Base-by-base conservation (phyloP, 2,797 vertebrate species). In the Poecilia gillii region DNA sequence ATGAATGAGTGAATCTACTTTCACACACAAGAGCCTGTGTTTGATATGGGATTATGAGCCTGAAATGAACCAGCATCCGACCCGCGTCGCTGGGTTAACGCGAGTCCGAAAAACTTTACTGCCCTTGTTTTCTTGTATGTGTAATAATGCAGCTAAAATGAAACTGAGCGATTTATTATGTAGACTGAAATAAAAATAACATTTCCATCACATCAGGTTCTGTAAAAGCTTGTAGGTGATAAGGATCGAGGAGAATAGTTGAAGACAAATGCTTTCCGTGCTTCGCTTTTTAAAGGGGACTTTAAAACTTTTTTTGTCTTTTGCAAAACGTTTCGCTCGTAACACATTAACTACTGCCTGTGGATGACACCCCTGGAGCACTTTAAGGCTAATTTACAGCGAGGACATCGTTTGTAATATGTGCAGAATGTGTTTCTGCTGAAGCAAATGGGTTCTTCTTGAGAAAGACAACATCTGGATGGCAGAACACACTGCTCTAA, bases 1-100 rank as follows among this genome's bases (percentile, higher is more conserved):
- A 55, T 82, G 75, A 82, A 73, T 72, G 77, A 80, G 80, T 75
- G 41, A 78, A 75, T 87, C 78, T 66, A 75, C 82, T 81, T 84
- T 84, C 76, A 81, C 74, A 84, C 78, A 88, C 72, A 80, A 71
- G 49, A 49, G 49, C 33, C 45, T 5, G 43, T 43, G 81, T 79
- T 81, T 74, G 73, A 79, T 82, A 78, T 6, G 25, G 73, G 78
- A 77, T 74, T 57, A 81, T 46, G 70, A 80, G 66, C 31, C 70
- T 73, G 74, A 64, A 62, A 77, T 79, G 25, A 88, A 72, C 76
- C 77, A 25, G n/a, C 25, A 39, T 78, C 18, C 71, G 36, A 76
- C 14, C 39, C 5, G 28, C 43, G 33, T 75, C 33, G 31, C 36
- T 43, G 20, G 36, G 70, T 73, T 74, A 62, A 80, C 55, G 57